Base-by-base conservation (phyloP, 2,113 vertebrate genomes). In the Hypomesus transpacificus region DNA sequence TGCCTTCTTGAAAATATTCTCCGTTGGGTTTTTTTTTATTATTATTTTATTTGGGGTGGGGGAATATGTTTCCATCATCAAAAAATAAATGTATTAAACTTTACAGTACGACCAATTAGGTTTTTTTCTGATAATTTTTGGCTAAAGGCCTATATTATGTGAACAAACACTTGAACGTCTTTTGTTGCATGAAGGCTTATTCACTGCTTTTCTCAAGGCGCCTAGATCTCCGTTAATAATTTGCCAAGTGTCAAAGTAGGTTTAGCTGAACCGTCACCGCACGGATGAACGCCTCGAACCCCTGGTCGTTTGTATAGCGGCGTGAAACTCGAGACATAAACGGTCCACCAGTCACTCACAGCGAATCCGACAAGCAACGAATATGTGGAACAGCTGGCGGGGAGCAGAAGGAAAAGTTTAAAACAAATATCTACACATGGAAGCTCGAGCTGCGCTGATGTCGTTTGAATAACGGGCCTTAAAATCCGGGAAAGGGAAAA, bases 311-410 rank as follows among this genome's bases (percentile, higher is more conserved):
- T 63, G 60, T 50, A 57, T 31, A 28, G 70, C 78, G 53, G 81
- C 20, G 46, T 87, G 90, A 91, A 91, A 91, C 92, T 82, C 84
- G 87, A 91, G 91, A 93, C 79, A 78, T 57, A 28, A 77, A 87
- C 81, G 77, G 89, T 90, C 91, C 90, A 91, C 92, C 90, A 89
- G 85, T 72, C 65, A 73, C 85, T 75, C 89, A 89, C 89, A 89
- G 88, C 74, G 67, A 86, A 91, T 91, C 87, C 90, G 91, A 93
- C 93, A 91, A 93, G 93, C 94, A 93, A 91, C 95, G 94, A 93
- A 94, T 95, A 95, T 93, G 92, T 90, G 93, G 91, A 95, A 93
- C 94, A 96, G 94, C 93, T 95, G 95, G 93, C 91, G 82, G 80
- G 81, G 90, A 94, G 89, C 90, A 92, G 81, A 91, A 93, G 91